These are phyloP conservation scores for Laterallus jamaicensis DNA, from an alignment of 2,113 vertebrate species.

Conservation along the genomic window DNA sequence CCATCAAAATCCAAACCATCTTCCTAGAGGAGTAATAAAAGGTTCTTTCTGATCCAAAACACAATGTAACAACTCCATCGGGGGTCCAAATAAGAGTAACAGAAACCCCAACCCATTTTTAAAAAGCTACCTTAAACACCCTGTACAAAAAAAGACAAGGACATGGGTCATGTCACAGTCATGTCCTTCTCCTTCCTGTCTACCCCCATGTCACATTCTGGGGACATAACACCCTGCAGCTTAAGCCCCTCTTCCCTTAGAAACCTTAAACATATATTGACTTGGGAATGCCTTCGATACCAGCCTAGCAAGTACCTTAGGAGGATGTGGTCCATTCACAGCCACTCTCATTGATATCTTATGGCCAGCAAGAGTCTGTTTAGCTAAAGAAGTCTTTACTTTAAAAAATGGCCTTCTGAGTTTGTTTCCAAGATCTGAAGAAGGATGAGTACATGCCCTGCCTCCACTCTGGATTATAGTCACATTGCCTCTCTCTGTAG, in stretches of 20 bases:
- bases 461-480: neutral
- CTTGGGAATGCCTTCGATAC: neutral
- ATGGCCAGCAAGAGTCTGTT: neutral
- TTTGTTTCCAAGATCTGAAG: neutral
- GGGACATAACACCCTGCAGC: neutral
- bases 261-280: neutral
- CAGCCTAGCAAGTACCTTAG: neutral
- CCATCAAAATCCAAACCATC: neutral
- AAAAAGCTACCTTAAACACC: neutral
- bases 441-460: neutral
- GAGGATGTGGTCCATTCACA: neutral
- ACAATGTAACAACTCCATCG: neutral
- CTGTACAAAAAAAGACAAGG: neutral
- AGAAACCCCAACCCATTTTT: neutral
- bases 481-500: fast-evolving
- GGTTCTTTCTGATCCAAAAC: neutral
- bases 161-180: neutral
- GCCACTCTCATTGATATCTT: neutral
- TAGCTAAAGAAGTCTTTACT: neutral
- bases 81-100: neutral
- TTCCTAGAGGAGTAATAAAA: neutral
- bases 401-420: neutral
- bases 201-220: neutral
- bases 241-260: neutral
- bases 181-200: neutral